phyloP scores from a whole-genome alignment of 2,797 vertebrate species.

The Morelia viridis region DNA sequence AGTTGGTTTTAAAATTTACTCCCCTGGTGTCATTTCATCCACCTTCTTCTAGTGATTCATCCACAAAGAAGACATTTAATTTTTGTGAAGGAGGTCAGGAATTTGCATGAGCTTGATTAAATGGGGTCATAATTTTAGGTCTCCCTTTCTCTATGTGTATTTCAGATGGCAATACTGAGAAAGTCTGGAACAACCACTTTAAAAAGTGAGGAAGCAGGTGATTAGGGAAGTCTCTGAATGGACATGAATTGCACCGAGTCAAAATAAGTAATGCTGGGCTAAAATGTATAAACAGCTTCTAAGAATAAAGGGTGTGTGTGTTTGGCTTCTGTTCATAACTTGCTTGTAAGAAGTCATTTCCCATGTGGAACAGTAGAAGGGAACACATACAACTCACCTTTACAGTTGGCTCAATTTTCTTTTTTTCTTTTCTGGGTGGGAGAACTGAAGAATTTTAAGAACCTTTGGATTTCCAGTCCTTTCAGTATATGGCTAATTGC shows the following conservation, averaged over 20 bases:
- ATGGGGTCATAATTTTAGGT: not conserved
- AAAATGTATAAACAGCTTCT: not conserved
- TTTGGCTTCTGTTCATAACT: not conserved
- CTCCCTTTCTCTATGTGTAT: not conserved
- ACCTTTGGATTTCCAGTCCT: not conserved
- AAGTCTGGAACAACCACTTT: not conserved
- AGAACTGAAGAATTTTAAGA: not conserved
- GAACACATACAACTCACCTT: not conserved
- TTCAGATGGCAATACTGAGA: not conserved
- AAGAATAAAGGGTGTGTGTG: not conserved
- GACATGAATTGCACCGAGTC: not conserved
- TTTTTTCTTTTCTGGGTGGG: not conserved
- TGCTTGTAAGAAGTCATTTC: not conserved
- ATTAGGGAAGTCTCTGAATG: not conserved
- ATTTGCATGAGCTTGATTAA: not conserved
- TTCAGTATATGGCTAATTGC: not conserved
- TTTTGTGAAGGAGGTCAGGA: not conserved
- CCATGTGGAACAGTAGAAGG: not conserved
- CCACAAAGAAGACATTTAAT: not conserved
- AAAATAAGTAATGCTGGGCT: not conserved
- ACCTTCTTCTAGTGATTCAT: not conserved
- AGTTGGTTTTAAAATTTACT: not conserved
- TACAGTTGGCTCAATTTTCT: not conserved
- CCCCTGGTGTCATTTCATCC: not conserved
- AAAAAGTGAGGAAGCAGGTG: not conserved